Evolutionary conservation across 2,797 vertebrate genomes (phyloP).

Genomic region (Triplophysa yarkandensis): DNA sequence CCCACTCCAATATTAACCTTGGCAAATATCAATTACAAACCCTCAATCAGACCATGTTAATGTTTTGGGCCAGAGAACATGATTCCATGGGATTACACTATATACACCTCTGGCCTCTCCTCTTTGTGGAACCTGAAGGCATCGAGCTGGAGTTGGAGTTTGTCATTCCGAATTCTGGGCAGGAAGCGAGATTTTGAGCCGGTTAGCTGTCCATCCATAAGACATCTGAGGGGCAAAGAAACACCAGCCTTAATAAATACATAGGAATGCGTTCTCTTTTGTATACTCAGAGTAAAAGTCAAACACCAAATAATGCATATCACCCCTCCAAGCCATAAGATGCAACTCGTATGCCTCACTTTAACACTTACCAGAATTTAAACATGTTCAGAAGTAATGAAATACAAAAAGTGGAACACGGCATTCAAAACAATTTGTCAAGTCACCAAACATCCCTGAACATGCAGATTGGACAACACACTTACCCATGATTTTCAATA

Average conservation of each 20-base stretch:
- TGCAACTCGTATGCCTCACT: not conserved
- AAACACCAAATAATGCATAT: too few species aligned
- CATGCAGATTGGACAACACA: not conserved
- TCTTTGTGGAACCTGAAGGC: constrained; percentile 54
- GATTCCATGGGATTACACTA: constrained; percentile 8
- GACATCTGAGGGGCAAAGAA: constrained; percentile 45
- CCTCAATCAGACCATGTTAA: constrained; percentile 14
- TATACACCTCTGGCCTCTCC: constrained; percentile 26
- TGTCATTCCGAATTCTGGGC: constrained; percentile 45
- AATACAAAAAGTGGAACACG: not conserved
- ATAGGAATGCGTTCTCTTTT: not conserved
- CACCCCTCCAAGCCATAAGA: too few species aligned
- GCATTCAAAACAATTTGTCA: not conserved
- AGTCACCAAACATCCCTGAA: not conserved
- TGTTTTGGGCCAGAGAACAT: constrained; percentile 6
- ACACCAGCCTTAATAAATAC: not conserved
- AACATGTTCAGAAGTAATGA: too few species aligned
- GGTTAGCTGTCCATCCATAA: constrained; percentile 46
- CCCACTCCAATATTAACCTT: not conserved
- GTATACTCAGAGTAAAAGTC: not conserved
- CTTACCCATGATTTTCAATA: constrained; percentile 63
- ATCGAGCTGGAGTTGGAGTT: constrained; percentile 54
- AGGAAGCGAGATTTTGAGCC: constrained; percentile 54
- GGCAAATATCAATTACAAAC: constrained; percentile 21
- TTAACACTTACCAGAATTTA: not conserved